Percentiles rank a stretch among this genome's conserved stretches.
phyloP scores from a whole-genome alignment of 1,140 invertebrate genomes.

The Papilio machaon region DNA sequence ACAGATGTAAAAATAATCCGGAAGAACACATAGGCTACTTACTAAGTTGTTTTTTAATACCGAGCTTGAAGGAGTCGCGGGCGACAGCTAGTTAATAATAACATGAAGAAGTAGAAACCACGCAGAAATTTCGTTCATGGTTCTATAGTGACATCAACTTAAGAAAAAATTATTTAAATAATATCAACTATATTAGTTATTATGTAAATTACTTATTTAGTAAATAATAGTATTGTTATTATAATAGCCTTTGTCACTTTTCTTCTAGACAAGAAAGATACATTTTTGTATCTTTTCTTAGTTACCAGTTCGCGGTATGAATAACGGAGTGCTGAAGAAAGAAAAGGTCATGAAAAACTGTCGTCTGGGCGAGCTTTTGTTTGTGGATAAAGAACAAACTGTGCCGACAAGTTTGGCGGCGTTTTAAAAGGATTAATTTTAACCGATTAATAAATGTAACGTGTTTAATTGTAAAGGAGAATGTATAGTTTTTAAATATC shows the following conservation, averaged over 20 bases:
- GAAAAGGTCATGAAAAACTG: conserved; percentile 9
- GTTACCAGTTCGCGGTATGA: background rate
- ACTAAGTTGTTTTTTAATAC: too few species aligned
- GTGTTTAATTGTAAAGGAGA: too few species aligned
- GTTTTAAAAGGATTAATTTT: conserved; percentile 8
- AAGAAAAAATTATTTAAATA: background rate
- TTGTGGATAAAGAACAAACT: conserved; percentile 14
- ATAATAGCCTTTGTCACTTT: background rate
- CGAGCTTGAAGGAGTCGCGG: too few species aligned
- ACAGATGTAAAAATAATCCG: too few species aligned
- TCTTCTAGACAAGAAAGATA: background rate
- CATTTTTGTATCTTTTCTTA: background rate
- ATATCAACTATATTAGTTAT: background rate
- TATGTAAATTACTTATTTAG: background rate
- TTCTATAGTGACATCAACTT: background rate
- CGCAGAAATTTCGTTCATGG: background rate
- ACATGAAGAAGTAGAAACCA: too few species aligned
- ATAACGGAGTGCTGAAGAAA: background rate
- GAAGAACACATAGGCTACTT: too few species aligned
- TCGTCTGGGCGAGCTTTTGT: conserved; percentile 2
- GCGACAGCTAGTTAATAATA: too few species aligned
- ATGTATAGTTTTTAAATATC: too few species aligned
- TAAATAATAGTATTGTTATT: background rate
- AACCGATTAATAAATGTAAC: background rate
- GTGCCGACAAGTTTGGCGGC: background rate